These are phyloP conservation scores for Drosophila carrolli DNA, from an alignment of 1,140 invertebrate genomes.

Conservation along the genomic window DNA sequence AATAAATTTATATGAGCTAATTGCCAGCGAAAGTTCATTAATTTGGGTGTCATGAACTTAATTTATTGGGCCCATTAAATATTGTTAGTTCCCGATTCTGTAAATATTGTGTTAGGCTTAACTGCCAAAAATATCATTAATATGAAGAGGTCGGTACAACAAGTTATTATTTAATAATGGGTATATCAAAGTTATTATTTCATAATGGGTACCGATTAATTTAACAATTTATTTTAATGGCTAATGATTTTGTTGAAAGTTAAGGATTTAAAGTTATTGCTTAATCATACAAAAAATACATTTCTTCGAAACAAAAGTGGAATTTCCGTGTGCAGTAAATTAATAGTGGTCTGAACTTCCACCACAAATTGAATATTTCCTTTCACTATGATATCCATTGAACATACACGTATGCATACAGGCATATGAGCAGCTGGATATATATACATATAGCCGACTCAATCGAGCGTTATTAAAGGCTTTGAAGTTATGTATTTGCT, in stretches of 20 bases:
- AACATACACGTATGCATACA: constrained; percentile 6
- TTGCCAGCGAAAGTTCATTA: constrained; percentile 56
- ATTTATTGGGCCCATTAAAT: constrained; percentile 38
- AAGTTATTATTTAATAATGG: neutral
- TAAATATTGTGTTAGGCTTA: constrained; percentile 14
- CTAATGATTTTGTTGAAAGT: too few species aligned
- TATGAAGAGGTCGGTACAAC: neutral
- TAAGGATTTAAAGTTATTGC: too few species aligned
- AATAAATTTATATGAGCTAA: constrained; percentile 54
- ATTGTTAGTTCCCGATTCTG: constrained; percentile 16
- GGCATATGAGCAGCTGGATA: too few species aligned
- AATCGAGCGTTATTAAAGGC: constrained; percentile 28
- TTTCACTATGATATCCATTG: constrained; percentile 20
- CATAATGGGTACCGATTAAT: neutral
- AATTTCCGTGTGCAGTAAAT: neutral
- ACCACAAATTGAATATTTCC: constrained; percentile 38
- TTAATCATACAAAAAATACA: too few species aligned
- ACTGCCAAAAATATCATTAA: neutral
- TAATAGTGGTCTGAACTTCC: neutral
- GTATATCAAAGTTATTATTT: neutral
- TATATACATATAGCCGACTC: constrained; percentile 9
- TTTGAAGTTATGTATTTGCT: constrained; percentile 41
- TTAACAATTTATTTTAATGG: neutral
- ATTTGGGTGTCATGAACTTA: constrained; percentile 41
- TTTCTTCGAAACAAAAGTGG: neutral